These are phyloP conservation scores for Ceraclea dissimilis DNA, from an alignment of 2,888 invertebrate genomes.

Conservation along the genomic window DNA sequence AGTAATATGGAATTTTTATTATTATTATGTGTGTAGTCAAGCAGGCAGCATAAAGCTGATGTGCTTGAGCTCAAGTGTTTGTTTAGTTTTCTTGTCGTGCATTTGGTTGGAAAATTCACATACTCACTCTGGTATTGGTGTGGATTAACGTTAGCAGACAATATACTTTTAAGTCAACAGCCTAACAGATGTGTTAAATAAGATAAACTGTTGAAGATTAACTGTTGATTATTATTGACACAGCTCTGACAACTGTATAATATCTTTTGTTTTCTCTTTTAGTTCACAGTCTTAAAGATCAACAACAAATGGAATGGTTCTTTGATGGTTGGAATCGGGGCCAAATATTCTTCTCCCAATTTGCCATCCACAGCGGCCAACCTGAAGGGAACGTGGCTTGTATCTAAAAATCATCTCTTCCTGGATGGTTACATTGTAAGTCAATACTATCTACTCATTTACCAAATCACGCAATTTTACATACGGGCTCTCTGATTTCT, in stretches of 20 bases:
- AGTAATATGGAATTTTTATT: no score
- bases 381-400: conserved; percentile 73
- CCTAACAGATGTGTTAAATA: neutral
- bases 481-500: no score
- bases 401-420: conserved; percentile 74
- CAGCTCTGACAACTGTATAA: neutral
- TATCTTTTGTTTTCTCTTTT: conserved; percentile 24
- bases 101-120: no score
- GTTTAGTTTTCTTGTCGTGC: no score
- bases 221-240: neutral
- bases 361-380: conserved; percentile 65
- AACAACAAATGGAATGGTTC: conserved; percentile 72
- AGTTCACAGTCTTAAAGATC: conserved; percentile 67
- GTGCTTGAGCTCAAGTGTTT: no score
- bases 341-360: neutral
- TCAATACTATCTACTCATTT: no score
- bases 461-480: no score
- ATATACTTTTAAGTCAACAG: no score
- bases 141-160: no score
- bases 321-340: conserved; percentile 63
- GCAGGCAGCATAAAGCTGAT: no score
- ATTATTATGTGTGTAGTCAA: no score
- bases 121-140: no score
- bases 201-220: neutral
- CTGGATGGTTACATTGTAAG: conserved; percentile 71